Evolutionary conservation across 2,888 invertebrate species (phyloP).

Genomic region (Parnassius orleans): DNA sequence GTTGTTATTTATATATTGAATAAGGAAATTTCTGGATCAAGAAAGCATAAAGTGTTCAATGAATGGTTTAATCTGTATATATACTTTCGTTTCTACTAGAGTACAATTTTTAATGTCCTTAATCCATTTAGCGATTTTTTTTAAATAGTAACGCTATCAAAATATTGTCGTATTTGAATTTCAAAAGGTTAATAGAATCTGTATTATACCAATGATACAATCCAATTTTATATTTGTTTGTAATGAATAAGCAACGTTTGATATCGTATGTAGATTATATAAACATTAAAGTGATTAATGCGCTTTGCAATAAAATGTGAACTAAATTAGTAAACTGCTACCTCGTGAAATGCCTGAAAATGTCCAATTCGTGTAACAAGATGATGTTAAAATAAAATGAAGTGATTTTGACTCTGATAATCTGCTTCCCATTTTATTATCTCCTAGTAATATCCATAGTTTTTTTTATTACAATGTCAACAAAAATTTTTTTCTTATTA

Average conservation of each 20-base stretch:
- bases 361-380: conserved; percentile 63
- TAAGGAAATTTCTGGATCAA: not conserved
- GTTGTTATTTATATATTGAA: conserved; percentile 38
- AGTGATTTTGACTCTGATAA: conserved; percentile 58
- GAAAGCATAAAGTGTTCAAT: not conserved
- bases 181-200: not conserved
- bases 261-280: conserved; percentile 13
- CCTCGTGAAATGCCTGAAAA: conserved; percentile 74
- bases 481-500: too few species aligned
- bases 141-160: too few species aligned
- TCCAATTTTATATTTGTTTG: conserved; percentile 8
- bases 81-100: not conserved
- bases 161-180: too few species aligned
- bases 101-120: not conserved
- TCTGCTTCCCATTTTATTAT: conserved; percentile 19
- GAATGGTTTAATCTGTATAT: not conserved
- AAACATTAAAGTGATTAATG: conserved; percentile 19
- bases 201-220: not conserved
- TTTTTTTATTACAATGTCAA: too few species aligned
- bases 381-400: conserved; percentile 66
- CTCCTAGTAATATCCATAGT: conserved; percentile 1
- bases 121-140: not conserved
- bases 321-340: conserved; percentile 66
- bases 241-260: conserved; percentile 3
- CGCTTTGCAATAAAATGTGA: conserved; percentile 32